These are phyloP conservation scores for Chlamydotis undulata DNA, from an alignment of 2,113 vertebrate genomes.

Conservation along the genomic window DNA sequence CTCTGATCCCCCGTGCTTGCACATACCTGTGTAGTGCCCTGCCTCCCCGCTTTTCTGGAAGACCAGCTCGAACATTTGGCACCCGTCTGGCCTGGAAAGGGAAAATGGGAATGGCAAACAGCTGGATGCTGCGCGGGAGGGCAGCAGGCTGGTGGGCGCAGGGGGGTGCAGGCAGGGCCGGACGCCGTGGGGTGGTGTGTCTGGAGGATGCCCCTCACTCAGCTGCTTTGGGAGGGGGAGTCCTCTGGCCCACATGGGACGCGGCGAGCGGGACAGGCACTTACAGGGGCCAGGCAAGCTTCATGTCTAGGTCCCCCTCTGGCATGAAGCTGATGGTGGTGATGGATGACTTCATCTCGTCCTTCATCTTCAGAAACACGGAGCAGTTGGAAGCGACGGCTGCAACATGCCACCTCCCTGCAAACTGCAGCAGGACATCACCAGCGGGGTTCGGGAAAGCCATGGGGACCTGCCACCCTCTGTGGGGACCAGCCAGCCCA, in stretches of 20 bases:
- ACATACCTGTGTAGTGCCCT: background rate
- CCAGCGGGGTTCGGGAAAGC: background rate
- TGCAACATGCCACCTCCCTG: background rate
- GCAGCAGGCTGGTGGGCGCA: background rate
- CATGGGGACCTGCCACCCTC: background rate
- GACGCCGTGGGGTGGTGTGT: accelerated
- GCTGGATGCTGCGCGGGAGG: accelerated
- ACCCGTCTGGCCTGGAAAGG: background rate
- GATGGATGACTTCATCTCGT: background rate
- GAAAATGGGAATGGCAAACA: background rate
- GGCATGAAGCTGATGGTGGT: background rate
- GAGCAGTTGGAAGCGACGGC: background rate
- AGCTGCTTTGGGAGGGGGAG: no score
- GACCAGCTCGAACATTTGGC: background rate
- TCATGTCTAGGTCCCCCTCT: background rate
- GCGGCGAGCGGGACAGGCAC: accelerated
- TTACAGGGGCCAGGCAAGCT: background rate
- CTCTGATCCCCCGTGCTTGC: background rate
- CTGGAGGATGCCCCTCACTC: background rate
- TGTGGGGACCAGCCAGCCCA: background rate
- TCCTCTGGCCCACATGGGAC: accelerated
- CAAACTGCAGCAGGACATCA: background rate
- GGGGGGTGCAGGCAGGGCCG: background rate
- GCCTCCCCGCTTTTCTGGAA: background rate
- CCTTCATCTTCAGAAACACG: constrained; percentile 6